Evolutionary conservation across 2,113 vertebrate species (phyloP), one percentile per base, ranked within the genome.

Genomic region (Hoplias malabaricus): DNA sequence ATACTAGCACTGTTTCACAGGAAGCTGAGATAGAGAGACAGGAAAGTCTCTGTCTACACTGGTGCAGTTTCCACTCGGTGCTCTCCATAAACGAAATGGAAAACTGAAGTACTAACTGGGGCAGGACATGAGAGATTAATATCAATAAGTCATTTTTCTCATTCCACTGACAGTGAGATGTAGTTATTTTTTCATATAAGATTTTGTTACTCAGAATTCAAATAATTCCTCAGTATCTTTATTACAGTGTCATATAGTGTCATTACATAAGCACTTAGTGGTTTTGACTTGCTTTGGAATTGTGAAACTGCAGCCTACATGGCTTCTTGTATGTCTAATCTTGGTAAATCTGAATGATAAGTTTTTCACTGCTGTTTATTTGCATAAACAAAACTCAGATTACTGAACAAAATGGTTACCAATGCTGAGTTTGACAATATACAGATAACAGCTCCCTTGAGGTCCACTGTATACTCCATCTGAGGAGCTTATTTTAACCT

Each of bases 11-110:
- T 23, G 73, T 82, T 82, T 82, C 66, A 71, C 67, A 82, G 43
- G 72, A 79, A 79, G 66, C 50, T 53, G 25, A 77, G 16, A 50
- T 11, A 50, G 34, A 81, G 48, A 70, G 36, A 79, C 50, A 79
- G 67, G 56, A 79, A 82, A 75, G 76, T 38, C 19, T 80, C 25
- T 73, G 54, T 69, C 50, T 57, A 69, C 53, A 77, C 6, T 23
- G 33, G 10, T 31, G 53, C 75, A 61, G 63, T 82, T 82, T 82
- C 80, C 80, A 78, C 57, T 79, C 46, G 27, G 57, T 71, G 71
- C 59, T 82, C 76, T 82, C 76, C 57, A 70, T 66, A 59, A 66
- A 48, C 57, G 53, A 75, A 82, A 82, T 75, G 76, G 71, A 79
- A 82, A 82, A 42, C 25, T 71, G 40, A 16, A 71, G 57, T 59